phyloP scores from a whole-genome alignment of 2,888 invertebrate species.

The Seira musarum region DNA sequence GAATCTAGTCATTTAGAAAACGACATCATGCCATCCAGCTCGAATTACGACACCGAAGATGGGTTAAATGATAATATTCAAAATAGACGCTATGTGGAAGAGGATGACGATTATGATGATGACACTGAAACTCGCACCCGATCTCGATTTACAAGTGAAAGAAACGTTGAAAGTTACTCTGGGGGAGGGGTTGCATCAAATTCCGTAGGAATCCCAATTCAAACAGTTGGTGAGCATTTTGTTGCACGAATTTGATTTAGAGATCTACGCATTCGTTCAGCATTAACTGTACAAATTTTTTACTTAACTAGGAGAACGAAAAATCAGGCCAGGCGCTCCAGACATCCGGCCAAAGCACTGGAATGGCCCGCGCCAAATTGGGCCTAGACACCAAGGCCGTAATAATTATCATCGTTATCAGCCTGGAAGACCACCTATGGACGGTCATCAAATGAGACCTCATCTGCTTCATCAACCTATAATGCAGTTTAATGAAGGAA shows the following conservation, averaged over 20 bases:
- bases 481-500: conserved; percentile 61
- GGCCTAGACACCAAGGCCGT: conserved; percentile 35
- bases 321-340: conserved; percentile 18
- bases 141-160: conserved; percentile 65
- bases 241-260: no score
- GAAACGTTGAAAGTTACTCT: conserved; percentile 61
- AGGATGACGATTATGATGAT: conserved; percentile 63
- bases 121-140: conserved; percentile 62
- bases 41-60: conserved; percentile 23
- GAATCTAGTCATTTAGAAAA: conserved; percentile 27
- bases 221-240: conserved; percentile 62
- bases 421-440: conserved; percentile 2
- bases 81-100: conserved; percentile 37
- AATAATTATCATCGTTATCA: conserved; percentile 37
- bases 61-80: conserved; percentile 17
- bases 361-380: conserved; percentile 39
- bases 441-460: conserved; percentile 34
- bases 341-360: conserved; percentile 45
- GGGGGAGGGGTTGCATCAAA: conserved; percentile 4
- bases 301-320: conserved; percentile 29
- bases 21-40: conserved; percentile 6
- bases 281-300: neutral
- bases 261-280: neutral
- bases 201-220: conserved; percentile 56
- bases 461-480: conserved; percentile 38